phyloP scores from a whole-genome alignment of 2,113 vertebrate genomes.

The Tautogolabrus adspersus region DNA sequence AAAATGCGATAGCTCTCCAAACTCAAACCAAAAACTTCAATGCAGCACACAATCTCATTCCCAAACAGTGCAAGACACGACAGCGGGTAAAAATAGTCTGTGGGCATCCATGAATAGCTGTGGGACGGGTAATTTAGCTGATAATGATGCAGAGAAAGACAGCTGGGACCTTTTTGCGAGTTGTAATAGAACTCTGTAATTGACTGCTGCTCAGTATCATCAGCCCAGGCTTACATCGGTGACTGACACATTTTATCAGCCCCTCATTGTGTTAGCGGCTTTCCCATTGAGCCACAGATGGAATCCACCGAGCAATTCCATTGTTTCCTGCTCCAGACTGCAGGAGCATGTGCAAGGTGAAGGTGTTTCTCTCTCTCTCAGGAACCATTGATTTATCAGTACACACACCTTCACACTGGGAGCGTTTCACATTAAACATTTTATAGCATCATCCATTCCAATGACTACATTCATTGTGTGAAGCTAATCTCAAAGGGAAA shows the following conservation, averaged over 20 bases:
- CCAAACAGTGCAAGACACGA: constrained; percentile 38
- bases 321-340: constrained; percentile 58
- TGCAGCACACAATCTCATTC: constrained; percentile 44
- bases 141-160: constrained; percentile 78
- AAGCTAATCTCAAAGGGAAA: constrained; percentile 28
- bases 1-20: constrained; percentile 2
- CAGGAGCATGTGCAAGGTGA: constrained; percentile 21
- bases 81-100: constrained; percentile 60
- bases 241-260: constrained; percentile 81
- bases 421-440: not conserved
- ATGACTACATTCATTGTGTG: not conserved
- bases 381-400: constrained; percentile 47
- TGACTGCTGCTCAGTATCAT: constrained; percentile 72
- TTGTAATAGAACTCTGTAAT: constrained; percentile 78
- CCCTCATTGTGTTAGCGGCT: constrained; percentile 63
- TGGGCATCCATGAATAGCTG: constrained; percentile 51
- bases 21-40: constrained; percentile 23
- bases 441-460: not conserved
- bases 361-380: constrained; percentile 60
- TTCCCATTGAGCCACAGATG: constrained; percentile 73
- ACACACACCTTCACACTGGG: constrained; percentile 1
- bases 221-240: constrained; percentile 52
- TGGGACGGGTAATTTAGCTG: constrained; percentile 73
- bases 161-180: constrained; percentile 79
- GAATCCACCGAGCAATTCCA: constrained; percentile 63